Evolutionary conservation across 1,140 invertebrate genomes (phyloP).

Genomic region (Dendrolimus kikuchii): DNA sequence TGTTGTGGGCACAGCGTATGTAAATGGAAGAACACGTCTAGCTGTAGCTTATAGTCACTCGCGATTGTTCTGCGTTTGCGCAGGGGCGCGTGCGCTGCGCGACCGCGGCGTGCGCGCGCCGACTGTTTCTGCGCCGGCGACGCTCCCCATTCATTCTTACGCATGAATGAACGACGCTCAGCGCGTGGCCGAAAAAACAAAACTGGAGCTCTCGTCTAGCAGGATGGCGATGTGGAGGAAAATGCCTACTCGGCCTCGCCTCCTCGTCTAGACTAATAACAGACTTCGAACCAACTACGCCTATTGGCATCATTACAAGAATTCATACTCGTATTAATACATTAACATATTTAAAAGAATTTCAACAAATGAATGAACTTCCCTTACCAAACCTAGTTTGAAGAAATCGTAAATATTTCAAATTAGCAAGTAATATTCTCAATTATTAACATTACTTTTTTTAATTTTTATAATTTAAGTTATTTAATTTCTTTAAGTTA

Average conservation of each 20-base stretch:
- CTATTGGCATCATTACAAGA: no score
- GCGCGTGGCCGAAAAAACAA: conserved; percentile 50
- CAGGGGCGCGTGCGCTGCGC: conserved; percentile 32
- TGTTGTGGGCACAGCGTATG: conserved; percentile 17
- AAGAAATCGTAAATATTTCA: no score
- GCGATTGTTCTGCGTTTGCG: conserved; percentile 23
- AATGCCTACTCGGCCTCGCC: conserved; percentile 33
- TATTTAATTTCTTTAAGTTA: no score
- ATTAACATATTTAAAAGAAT: no score
- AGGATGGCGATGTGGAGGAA: conserved; percentile 19
- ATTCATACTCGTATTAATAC: no score
- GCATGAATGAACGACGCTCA: conserved; percentile 51
- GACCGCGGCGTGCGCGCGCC: conserved; percentile 41
- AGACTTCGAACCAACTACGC: not conserved
- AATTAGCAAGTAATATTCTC: no score
- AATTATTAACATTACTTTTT: no score
- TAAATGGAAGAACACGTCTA: conserved; percentile 5
- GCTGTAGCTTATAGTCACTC: conserved; percentile 22
- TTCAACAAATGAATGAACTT: no score
- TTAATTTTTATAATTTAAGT: no score
- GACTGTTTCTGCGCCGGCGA: conserved; percentile 37
- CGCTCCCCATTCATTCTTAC: conserved; percentile 47
- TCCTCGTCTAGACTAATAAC: conserved; percentile 5
- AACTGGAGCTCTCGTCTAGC: conserved; percentile 34
- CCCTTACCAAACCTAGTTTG: no score